phyloP scores from a whole-genome alignment of 2,888 invertebrate genomes.

The Trissoscelio sp. region DNA sequence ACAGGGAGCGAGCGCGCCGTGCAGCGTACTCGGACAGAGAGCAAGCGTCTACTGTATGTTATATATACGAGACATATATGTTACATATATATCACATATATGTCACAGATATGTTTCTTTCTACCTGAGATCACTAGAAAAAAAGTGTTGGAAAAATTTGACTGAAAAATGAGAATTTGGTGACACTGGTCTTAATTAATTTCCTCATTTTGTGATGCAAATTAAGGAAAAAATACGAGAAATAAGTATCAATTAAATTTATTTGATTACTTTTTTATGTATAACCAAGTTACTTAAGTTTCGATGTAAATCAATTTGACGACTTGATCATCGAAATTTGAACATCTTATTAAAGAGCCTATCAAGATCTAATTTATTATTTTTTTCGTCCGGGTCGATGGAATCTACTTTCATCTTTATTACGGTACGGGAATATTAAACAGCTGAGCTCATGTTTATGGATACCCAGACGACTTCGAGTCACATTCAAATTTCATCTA shows the following conservation, averaged over 20 bases:
- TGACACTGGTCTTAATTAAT: too few species aligned
- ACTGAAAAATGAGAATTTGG: too few species aligned
- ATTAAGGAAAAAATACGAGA: too few species aligned
- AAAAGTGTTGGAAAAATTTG: too few species aligned
- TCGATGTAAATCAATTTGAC: conserved; percentile 30
- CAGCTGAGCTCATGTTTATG: conserved; percentile 27
- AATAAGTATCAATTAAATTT: neutral
- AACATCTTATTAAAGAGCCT: conserved; percentile 24
- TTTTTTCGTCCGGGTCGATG: conserved; percentile 6
- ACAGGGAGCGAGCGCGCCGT: too few species aligned
- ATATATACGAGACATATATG: too few species aligned
- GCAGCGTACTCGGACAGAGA: too few species aligned
- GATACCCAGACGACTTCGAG: conserved; percentile 14
- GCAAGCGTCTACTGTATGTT: too few species aligned
- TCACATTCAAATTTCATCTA: conserved; percentile 12
- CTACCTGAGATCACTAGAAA: too few species aligned
- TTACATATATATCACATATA: too few species aligned
- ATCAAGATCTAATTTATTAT: conserved; percentile 46
- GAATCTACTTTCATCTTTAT: conserved; percentile 48
- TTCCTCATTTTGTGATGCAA: too few species aligned
- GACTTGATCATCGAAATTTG: conserved; percentile 31
- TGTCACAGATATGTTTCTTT: too few species aligned
- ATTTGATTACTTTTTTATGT: conserved; percentile 8
- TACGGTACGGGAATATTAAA: conserved; percentile 21
- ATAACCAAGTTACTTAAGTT: neutral